Conservation (phyloP, 2,888 invertebrate genomes). For the Capitulum mitella region DNA sequence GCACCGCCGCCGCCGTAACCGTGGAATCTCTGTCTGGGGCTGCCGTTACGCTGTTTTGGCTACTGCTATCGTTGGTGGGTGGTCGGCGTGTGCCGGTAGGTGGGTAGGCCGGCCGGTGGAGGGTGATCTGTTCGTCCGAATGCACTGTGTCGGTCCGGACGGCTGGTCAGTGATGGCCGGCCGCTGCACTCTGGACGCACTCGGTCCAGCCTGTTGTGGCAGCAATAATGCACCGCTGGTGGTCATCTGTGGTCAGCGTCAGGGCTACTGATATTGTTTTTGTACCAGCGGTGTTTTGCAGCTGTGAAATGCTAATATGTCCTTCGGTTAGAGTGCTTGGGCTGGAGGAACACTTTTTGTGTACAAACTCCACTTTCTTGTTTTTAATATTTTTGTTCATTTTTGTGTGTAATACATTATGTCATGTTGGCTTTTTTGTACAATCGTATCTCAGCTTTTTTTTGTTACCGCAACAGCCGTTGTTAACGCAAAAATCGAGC, state of each 20-base stretch:
- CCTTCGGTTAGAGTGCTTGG: neutral
- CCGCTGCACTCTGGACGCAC: too few relatives aligned
- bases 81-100: too few relatives aligned
- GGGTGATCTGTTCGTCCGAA: too few relatives aligned
- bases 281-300: neutral
- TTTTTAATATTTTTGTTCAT: conserved; percentile 16
- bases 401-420: neutral
- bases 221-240: neutral
- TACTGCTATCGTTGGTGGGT: too few relatives aligned
- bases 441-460: too few relatives aligned
- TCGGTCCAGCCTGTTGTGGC: neutral
- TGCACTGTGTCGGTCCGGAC: too few relatives aligned
- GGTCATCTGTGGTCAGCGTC: neutral
- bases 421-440: too few relatives aligned
- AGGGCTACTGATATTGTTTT: neutral
- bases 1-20: neutral
- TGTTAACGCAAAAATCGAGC: too few relatives aligned
- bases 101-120: too few relatives aligned
- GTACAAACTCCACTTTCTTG: neutral
- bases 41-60: neutral
- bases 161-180: too few relatives aligned
- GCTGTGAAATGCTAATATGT: neutral
- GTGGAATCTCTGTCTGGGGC: neutral
- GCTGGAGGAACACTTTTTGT: neutral
- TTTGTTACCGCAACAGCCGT: too few relatives aligned